Evolutionary conservation across 2,888 invertebrate genomes (phyloP).

Genomic region (Spodoptera exigua): DNA sequence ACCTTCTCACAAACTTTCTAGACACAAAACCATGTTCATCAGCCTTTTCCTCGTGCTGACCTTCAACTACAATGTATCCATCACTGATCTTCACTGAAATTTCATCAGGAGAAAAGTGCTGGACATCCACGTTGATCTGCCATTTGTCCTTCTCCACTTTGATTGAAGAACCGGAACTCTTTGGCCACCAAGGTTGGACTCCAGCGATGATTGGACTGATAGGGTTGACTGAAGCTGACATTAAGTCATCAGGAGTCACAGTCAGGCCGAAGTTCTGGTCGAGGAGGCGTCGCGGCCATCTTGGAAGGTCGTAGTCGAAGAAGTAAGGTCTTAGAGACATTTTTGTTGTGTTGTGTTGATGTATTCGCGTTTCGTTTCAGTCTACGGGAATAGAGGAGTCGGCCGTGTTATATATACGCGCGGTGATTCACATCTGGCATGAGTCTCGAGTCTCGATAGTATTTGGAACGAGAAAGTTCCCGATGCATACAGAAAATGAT

Average conservation of each 20-base stretch:
- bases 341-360: slow-evolving; percentile 28
- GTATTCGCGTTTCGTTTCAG: slow-evolving; percentile 51
- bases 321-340: slow-evolving; percentile 80
- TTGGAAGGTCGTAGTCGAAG: slow-evolving; percentile 74
- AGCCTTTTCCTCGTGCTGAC: slow-evolving; percentile 93
- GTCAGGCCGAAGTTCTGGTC: slow-evolving; percentile 84
- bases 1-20: slow-evolving; percentile 92
- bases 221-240: slow-evolving; percentile 68
- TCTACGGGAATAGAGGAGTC: slow-evolving; percentile 48
- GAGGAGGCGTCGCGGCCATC: slow-evolving; percentile 79
- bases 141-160: slow-evolving; percentile 88
- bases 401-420: slow-evolving; percentile 48
- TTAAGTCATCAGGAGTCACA: slow-evolving; percentile 79
- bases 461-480: slow-evolving; percentile 67
- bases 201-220: slow-evolving; percentile 70
- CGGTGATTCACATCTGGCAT: slow-evolving; percentile 55
- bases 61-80: slow-evolving; percentile 92
- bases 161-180: slow-evolving; percentile 84
- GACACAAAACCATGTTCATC: slow-evolving; percentile 93
- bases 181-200: slow-evolving; percentile 77
- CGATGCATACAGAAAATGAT: slow-evolving; percentile 54
- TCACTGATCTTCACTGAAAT: slow-evolving; percentile 93
- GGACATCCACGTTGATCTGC: slow-evolving; percentile 92
- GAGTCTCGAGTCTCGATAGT: slow-evolving; percentile 31
- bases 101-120: slow-evolving; percentile 93